phyloP scores from a whole-genome alignment of 2,888 invertebrate genomes.

The Epirrhoe tristata region DNA sequence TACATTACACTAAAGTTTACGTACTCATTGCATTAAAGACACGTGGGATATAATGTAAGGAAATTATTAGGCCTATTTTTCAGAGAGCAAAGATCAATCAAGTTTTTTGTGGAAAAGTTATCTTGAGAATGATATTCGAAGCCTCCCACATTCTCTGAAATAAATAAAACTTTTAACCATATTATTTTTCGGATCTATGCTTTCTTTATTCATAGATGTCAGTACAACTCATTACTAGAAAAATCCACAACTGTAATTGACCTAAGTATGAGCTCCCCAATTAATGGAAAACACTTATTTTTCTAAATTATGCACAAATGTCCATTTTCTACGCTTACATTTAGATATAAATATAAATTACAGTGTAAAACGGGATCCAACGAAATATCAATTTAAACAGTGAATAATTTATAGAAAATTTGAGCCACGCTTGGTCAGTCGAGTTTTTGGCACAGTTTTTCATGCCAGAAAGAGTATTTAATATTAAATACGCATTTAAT shows the following conservation, averaged over 20 bases:
- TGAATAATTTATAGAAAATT: conserved; percentile 58
- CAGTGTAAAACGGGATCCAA: conserved; percentile 21
- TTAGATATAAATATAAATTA: conserved; percentile 14
- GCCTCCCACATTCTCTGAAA: not conserved
- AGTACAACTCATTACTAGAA: not conserved
- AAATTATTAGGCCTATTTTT: not conserved
- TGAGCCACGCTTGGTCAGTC: conserved; percentile 75
- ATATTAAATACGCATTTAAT: conserved; percentile 5
- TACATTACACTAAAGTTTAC: conserved; percentile 37
- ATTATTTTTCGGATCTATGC: not conserved
- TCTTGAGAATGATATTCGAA: not conserved
- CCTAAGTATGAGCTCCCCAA: conserved; percentile 2
- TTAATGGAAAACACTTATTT: conserved; percentile 9
- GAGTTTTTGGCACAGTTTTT: conserved; percentile 34
- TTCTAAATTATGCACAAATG: conserved; percentile 22
- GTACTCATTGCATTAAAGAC: conserved; percentile 18
- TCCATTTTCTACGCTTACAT: conserved; percentile 10
- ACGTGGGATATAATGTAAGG: conserved; percentile 2
- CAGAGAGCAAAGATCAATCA: not conserved
- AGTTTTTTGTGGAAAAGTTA: not conserved
- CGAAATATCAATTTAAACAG: conserved; percentile 38
- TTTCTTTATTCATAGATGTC: not conserved
- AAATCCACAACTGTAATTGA: conserved; percentile 11
- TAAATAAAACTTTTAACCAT: not conserved
- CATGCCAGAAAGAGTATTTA: not conserved